Conservation (phyloP, 2,113 vertebrate genomes). For the Chlamydotis undulata region DNA sequence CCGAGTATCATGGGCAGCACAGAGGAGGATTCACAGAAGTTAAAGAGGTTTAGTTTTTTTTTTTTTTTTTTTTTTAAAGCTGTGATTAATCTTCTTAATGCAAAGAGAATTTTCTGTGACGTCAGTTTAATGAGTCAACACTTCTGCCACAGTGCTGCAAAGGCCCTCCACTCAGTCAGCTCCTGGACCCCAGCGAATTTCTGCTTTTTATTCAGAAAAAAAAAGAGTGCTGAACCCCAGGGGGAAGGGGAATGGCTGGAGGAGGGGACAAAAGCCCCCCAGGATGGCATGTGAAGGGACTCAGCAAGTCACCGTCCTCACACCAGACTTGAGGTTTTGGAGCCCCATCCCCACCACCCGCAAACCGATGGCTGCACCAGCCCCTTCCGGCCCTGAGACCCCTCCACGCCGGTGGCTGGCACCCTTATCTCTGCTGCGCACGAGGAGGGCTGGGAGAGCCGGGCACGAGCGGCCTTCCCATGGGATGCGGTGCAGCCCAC, state of each 20-base stretch:
- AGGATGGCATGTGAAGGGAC: neutral
- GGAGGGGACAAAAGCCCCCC: neutral
- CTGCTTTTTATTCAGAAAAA: neutral
- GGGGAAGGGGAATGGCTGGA: neutral
- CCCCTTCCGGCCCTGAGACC: rapidly evolving
- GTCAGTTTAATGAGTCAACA: constrained; percentile 11
- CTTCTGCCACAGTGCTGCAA: neutral
- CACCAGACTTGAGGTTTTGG: neutral
- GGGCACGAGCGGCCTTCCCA: neutral
- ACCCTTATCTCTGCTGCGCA: rapidly evolving
- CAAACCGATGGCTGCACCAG: neutral
- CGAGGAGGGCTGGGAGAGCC: rapidly evolving
- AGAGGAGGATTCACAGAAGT: neutral
- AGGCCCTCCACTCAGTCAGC: neutral
- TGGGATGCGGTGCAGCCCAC: rapidly evolving
- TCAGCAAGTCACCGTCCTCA: neutral
- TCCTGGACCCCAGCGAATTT: neutral
- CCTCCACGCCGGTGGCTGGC: rapidly evolving
- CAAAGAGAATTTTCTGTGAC: constrained; percentile 5
- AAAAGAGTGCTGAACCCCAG: neutral
- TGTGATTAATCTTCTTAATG: constrained; percentile 23
- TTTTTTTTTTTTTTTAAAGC: neutral
- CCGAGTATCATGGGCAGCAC: neutral
- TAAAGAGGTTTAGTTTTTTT: neutral
- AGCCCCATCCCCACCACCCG: neutral